These are phyloP conservation scores for Falco novaeseelandiae DNA, from an alignment of 2,797 vertebrate genomes.

Conservation along the genomic window DNA sequence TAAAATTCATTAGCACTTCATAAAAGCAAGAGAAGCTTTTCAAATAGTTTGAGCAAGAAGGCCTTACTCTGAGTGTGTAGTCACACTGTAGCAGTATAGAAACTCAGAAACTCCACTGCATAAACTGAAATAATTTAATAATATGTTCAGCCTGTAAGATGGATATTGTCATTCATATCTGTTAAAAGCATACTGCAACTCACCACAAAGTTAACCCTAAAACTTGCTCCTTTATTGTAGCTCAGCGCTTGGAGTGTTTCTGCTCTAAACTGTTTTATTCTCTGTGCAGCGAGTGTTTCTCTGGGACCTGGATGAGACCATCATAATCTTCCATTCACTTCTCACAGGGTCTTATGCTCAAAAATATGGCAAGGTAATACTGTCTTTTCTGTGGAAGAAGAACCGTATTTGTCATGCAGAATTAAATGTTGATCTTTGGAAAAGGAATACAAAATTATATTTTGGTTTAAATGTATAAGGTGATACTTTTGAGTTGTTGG, in stretches of 20 bases:
- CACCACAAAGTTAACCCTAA: background rate
- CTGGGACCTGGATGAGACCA: slow-evolving; percentile 98
- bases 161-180: background rate
- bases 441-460: background rate
- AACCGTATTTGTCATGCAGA: background rate
- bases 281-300: slow-evolving; percentile 89
- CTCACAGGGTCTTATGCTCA: slow-evolving; percentile 97
- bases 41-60: background rate
- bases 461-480: background rate
- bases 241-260: background rate
- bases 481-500: background rate
- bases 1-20: background rate
- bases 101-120: background rate
- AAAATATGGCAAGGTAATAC: slow-evolving; percentile 93
- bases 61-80: background rate
- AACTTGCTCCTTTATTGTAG: background rate
- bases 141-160: background rate
- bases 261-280: slow-evolving; percentile 35
- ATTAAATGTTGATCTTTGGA: background rate
- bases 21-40: background rate
- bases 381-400: background rate
- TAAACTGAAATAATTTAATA: background rate
- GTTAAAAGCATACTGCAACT: background rate
- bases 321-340: slow-evolving; percentile 98
- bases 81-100: background rate